Conservation (phyloP, 2,113 vertebrate genomes). For the Taurulus bubalis region DNA sequence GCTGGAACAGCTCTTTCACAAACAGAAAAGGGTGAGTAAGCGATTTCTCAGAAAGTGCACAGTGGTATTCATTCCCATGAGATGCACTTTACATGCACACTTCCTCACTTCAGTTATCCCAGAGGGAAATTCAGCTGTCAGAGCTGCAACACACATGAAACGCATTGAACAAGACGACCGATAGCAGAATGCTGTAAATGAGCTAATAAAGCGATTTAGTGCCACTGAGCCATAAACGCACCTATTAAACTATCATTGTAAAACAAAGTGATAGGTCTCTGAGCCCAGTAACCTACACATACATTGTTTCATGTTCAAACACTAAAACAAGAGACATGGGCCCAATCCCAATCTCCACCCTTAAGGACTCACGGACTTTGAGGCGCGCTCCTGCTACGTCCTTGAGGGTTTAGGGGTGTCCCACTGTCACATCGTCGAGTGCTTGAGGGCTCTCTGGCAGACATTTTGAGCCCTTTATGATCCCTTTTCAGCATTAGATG, state of each 20-base stretch:
- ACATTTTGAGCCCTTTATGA: no score
- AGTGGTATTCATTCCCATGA: background rate
- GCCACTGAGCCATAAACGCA: background rate
- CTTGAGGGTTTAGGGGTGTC: no score
- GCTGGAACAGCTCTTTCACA: constrained; percentile 87
- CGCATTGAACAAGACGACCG: background rate
- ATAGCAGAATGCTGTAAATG: constrained; percentile 11
- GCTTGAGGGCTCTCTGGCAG: no score
- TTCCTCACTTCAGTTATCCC: background rate
- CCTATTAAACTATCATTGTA: background rate
- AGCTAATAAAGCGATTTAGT: constrained; percentile 12
- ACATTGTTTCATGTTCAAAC: background rate
- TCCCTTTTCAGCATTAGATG: no score
- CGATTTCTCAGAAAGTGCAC: background rate
- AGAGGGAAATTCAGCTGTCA: background rate
- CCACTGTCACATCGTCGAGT: no score
- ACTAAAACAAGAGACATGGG: background rate
- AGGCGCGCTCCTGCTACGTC: no score
- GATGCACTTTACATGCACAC: background rate
- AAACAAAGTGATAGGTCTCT: background rate
- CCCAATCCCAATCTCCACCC: no score
- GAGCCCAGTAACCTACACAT: background rate
- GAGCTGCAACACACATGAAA: background rate
- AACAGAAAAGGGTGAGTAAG: constrained; percentile 87
- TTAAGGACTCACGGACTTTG: no score